phyloP scores from a whole-genome alignment of 2,797 vertebrate genomes.

The Chelon labrosus region DNA sequence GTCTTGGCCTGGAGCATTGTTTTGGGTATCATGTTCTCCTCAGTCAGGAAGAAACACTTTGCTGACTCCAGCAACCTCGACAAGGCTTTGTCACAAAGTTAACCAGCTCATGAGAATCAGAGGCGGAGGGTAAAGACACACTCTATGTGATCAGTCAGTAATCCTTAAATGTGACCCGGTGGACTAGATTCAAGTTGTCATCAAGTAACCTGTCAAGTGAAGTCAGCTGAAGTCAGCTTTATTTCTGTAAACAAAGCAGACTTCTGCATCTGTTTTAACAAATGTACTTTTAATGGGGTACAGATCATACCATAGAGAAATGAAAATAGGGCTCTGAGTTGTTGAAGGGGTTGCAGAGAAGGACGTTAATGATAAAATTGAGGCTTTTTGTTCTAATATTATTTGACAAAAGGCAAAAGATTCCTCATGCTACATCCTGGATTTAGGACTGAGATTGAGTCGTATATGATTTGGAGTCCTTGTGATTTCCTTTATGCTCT shows the following conservation, averaged over 20 bases:
- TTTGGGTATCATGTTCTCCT: slow-evolving; percentile 77
- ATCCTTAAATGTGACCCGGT: not conserved
- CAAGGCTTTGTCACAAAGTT: slow-evolving; percentile 34
- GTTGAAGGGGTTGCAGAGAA: not conserved
- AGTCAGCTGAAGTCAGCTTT: not conserved
- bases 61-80: slow-evolving; percentile 66
- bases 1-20: slow-evolving; percentile 61
- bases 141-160: not conserved
- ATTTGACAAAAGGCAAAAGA: too few species aligned
- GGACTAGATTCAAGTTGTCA: not conserved
- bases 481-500: not conserved
- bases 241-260: not conserved
- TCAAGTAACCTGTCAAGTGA: not conserved
- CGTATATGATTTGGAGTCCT: not conserved
- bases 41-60: slow-evolving; percentile 73
- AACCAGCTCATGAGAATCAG: slow-evolving; percentile 62
- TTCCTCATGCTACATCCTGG: not conserved
- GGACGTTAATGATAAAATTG: not conserved
- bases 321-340: not conserved
- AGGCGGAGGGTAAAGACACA: slow-evolving; percentile 31
- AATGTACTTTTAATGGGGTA: not conserved
- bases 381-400: not conserved
- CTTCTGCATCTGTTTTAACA: not conserved
- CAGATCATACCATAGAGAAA: not conserved
- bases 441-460: not conserved